Conservation (phyloP, 2,888 invertebrate genomes). For the Drosophila rubida region DNA sequence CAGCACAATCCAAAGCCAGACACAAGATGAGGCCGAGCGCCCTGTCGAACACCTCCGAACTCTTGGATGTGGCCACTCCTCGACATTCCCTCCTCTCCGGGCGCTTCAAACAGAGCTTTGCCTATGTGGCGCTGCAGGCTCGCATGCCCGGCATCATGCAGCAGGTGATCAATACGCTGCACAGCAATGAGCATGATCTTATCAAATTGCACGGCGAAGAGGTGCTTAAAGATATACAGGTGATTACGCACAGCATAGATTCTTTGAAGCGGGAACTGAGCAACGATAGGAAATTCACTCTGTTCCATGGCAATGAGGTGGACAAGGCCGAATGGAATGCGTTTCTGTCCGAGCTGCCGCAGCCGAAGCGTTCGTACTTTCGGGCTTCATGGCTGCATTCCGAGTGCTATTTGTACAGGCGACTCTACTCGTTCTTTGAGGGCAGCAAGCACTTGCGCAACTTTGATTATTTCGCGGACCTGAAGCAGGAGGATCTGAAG, state of each 20-base stretch:
- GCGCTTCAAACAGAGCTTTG: constrained; percentile 90
- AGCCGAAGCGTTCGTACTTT: constrained; percentile 87
- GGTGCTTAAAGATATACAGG: constrained; percentile 88
- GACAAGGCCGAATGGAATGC: constrained; percentile 82
- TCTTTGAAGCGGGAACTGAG: constrained; percentile 94
- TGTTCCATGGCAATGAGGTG: constrained; percentile 84
- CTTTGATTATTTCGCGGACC: constrained; percentile 91
- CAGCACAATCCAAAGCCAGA: too few species aligned
- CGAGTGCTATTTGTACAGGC: constrained; percentile 96
- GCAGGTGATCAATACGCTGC: constrained; percentile 91
- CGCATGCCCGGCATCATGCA: constrained; percentile 95
- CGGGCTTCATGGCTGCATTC: constrained; percentile 93
- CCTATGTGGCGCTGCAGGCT: constrained; percentile 93
- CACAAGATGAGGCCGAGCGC: background rate
- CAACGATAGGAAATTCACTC: constrained; percentile 92
- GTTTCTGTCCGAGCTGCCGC: constrained; percentile 86
- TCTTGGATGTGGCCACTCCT: constrained; percentile 86
- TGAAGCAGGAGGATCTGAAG: constrained; percentile 89
- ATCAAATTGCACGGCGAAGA: constrained; percentile 87
- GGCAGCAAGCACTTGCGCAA: constrained; percentile 86
- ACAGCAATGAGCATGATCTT: constrained; percentile 89
- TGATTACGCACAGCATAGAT: constrained; percentile 89
- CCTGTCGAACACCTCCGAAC: background rate
- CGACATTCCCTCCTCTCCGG: constrained; percentile 87
- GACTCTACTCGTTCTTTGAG: constrained; percentile 89